These are phyloP conservation scores for Macaria notata DNA, from an alignment of 2,888 invertebrate genomes.

Conservation along the genomic window DNA sequence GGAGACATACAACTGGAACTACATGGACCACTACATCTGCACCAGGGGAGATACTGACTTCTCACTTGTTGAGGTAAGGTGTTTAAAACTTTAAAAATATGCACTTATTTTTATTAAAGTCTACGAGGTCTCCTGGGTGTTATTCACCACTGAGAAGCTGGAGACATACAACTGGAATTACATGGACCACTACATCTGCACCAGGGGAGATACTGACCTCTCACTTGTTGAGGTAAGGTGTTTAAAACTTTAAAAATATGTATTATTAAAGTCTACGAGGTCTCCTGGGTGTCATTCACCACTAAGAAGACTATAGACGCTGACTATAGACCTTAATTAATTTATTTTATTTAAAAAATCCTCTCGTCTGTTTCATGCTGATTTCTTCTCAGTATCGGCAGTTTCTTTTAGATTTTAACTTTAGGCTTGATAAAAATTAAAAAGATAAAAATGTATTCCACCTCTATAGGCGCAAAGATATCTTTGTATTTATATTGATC, in stretches of 20 bases:
- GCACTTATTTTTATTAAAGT: too few relatives aligned
- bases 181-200: constrained; percentile 98
- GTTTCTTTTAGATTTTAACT: too few relatives aligned
- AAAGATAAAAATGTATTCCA: too few relatives aligned
- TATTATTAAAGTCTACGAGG: constrained; percentile 85
- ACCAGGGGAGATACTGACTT: constrained; percentile 97
- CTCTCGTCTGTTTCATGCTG: too few relatives aligned
- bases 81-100: too few relatives aligned
- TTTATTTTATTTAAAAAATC: too few relatives aligned
- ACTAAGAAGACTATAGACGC: constrained; percentile 93
- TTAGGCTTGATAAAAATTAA: too few relatives aligned
- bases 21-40: constrained; percentile 98
- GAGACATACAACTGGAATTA: constrained; percentile 99
- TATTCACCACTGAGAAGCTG: constrained; percentile 96
- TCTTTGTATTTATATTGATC: too few relatives aligned
- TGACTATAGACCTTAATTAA: too few relatives aligned
- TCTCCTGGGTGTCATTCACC: constrained; percentile 96
- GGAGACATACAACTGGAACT: constrained; percentile 99
- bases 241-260: too few relatives aligned
- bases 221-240: constrained; percentile 89
- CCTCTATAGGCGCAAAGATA: too few relatives aligned
- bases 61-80: constrained; percentile 89
- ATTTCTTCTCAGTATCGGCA: too few relatives aligned
- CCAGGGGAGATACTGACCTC: constrained; percentile 96
- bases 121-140: constrained; percentile 97